A percentile compares a stretch with the other conserved stretches of the same genome.
These are phyloP conservation scores for Macropodus opercularis DNA, from an alignment of 2,797 vertebrate genomes.

Conservation along the genomic window DNA sequence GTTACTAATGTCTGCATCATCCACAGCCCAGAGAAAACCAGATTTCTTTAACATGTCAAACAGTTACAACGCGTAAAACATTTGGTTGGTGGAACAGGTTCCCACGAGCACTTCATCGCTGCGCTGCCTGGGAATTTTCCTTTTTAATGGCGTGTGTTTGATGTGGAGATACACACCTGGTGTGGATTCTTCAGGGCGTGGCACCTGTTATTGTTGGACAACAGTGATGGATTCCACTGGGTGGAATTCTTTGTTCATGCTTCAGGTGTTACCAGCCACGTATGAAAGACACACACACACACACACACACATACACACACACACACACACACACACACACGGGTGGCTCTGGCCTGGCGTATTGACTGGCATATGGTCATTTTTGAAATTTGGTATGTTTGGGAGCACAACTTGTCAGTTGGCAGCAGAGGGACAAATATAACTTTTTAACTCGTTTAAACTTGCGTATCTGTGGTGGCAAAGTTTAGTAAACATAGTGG, in stretches of 20 bases:
- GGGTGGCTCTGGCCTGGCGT: neutral
- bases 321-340: neutral
- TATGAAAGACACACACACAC: too few species aligned
- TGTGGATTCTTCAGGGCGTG: slow-evolving; percentile 53
- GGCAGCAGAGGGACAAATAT: too few species aligned
- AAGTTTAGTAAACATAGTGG: too few species aligned
- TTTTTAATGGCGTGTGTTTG: slow-evolving; percentile 49
- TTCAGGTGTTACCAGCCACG: slow-evolving; percentile 37
- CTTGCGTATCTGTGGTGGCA: too few species aligned
- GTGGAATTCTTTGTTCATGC: slow-evolving; percentile 53
- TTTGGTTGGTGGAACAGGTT: slow-evolving; percentile 44
- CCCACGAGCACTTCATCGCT: slow-evolving; percentile 46
- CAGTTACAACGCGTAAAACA: slow-evolving; percentile 1
- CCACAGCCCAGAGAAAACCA: too few species aligned
- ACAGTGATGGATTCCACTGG: too few species aligned
- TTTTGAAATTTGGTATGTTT: too few species aligned
- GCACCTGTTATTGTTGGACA: slow-evolving; percentile 41
- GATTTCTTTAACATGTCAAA: slow-evolving; percentile 13
- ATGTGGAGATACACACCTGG: slow-evolving; percentile 46
- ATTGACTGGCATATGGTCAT: too few species aligned
- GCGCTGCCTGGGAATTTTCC: slow-evolving; percentile 54
- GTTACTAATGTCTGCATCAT: too few species aligned
- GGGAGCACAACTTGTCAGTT: too few species aligned
- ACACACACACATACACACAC: slow-evolving; percentile 1
- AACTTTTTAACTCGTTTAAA: too few species aligned